Evolutionary conservation across 2,888 invertebrate genomes (phyloP).

Genomic region (Corbicula japonica): DNA sequence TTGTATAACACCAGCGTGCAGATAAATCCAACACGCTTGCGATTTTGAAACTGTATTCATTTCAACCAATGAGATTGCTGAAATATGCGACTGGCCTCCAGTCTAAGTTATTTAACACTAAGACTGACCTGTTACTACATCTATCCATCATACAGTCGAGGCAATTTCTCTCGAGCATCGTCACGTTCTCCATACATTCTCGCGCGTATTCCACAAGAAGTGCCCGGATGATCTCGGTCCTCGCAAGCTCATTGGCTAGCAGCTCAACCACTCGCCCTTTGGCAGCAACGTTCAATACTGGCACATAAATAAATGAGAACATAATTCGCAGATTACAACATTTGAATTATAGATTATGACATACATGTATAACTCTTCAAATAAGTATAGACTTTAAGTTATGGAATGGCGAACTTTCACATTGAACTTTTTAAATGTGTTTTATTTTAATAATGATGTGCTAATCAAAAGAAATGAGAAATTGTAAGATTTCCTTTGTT

Average conservation of each 20-base stretch:
- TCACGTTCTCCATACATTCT: constrained; percentile 62
- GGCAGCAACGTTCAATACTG: constrained; percentile 64
- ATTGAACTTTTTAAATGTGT: too few species aligned
- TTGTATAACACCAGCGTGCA: too few species aligned
- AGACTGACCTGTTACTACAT: constrained; percentile 60
- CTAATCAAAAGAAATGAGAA: too few species aligned
- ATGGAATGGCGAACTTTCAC: too few species aligned
- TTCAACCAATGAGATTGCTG: too few species aligned
- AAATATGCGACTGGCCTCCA: too few species aligned
- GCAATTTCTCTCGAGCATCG: constrained; percentile 58
- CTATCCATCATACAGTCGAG: constrained; percentile 61
- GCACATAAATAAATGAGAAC: not conserved
- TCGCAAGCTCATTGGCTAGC: constrained; percentile 63
- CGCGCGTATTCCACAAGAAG: constrained; percentile 59
- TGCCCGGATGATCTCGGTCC: constrained; percentile 65
- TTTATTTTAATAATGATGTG: too few species aligned
- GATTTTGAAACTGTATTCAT: too few species aligned
- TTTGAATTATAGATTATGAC: not conserved
- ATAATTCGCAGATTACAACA: not conserved
- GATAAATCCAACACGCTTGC: too few species aligned
- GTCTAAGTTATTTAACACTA: not conserved
- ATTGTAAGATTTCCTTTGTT: too few species aligned
- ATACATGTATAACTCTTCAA: not conserved
- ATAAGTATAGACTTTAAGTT: too few species aligned
- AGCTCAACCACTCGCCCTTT: constrained; percentile 65